Base-by-base conservation (phyloP, 2,113 vertebrate species). In the Lucifuga dentata region DNA sequence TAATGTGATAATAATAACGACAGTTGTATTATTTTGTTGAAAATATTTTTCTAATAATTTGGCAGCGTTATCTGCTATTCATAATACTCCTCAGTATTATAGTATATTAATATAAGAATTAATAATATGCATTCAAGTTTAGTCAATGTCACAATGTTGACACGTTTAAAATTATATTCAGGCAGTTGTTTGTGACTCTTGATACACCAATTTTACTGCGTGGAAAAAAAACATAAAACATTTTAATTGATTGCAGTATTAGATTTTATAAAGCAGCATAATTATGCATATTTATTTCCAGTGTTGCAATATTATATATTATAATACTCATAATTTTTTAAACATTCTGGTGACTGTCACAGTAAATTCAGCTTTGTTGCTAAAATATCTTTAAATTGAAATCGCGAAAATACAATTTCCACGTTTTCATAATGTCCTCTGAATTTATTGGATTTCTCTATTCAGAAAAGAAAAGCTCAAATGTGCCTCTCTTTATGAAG, bases 401-500 rank as follows among this genome's bases (percentile, higher is more conserved):
- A 43, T 12, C 15, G 15, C 51, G 33, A 2, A 2, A 9, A 13
- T 16, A 33, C 24, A 35, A 9, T 13, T 32, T 49, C 21, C 2
- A 16, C 16, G 1, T 26, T 52, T 29, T 23, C 29, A 35, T 19
- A 2, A 3, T 20, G 29, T 48, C 1, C 19, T 40, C n/a, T 44
- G 57, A 23, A 8, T 83, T 60, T 38, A 78, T 70, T 72, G 13
- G 16, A 62, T 70, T 75, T 63, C 6, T 5, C 5, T 33, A 5
- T 57, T n/a, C 7, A 38, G 17, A 20, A 29, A 44, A 51, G 35
- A 68, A 3, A 17, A 26, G n/a, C 55, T 8, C 17, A 58, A 38
- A 24, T 29, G 70, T 20, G 29, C 11, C 13, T 4, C 15, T 46
- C 49, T 68, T 21, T 26, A 39, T 16, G 38, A 36, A 77, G 62